Evolutionary conservation across 2,113 vertebrate species (phyloP).

Genomic region (Oreamnos americanus): DNA sequence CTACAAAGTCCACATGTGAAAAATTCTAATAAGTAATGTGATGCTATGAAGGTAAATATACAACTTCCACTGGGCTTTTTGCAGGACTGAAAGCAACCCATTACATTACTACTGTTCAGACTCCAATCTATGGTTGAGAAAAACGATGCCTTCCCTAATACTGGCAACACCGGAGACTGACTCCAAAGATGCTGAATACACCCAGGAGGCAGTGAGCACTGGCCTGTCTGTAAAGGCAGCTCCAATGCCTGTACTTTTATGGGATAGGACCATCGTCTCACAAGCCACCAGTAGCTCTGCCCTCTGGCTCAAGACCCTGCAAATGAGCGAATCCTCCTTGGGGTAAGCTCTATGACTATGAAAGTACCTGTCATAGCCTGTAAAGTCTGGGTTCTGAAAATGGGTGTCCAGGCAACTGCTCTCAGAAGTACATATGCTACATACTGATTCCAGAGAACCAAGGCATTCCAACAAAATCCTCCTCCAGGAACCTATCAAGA

Average conservation of each 20-base stretch:
- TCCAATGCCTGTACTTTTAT: accelerated
- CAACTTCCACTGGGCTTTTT: neutral
- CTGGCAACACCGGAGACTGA: neutral
- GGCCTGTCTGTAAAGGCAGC: neutral
- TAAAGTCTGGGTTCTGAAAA: neutral
- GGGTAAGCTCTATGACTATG: neutral
- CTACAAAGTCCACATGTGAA: neutral
- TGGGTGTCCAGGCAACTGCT: neutral
- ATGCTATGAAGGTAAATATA: neutral
- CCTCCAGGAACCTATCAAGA: neutral
- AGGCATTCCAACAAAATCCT: neutral
- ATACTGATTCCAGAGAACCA: neutral
- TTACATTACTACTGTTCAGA: neutral
- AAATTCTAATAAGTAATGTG: neutral
- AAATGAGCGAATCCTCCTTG: no score
- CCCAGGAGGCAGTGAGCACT: neutral
- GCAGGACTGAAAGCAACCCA: neutral
- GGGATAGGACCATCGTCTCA: neutral
- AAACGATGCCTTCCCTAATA: neutral
- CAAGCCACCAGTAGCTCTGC: neutral
- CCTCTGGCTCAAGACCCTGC: neutral
- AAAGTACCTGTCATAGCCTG: neutral
- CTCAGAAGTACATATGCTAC: neutral
- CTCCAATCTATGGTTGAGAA: neutral
- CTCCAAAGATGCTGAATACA: neutral